phyloP scores from a whole-genome alignment of 1,140 invertebrate genomes.

The Leptestheria dahalacensis region DNA sequence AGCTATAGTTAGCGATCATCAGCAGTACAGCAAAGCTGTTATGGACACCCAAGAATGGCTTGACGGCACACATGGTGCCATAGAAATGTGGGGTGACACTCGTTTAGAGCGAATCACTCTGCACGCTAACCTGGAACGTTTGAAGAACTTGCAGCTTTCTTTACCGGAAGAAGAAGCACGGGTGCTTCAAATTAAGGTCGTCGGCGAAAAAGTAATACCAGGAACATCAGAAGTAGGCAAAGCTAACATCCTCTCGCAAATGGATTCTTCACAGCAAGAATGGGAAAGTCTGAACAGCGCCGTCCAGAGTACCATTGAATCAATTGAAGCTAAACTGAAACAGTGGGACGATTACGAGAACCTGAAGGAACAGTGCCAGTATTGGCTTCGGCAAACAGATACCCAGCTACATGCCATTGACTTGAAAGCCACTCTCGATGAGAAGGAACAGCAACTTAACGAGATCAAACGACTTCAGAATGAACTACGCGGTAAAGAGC shows the following conservation, averaged over 20 bases:
- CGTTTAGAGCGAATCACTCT: slow-evolving; percentile 75
- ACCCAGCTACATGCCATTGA: slow-evolving; percentile 74
- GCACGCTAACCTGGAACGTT: slow-evolving; percentile 77
- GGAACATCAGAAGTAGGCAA: slow-evolving; percentile 73
- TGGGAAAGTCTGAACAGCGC: slow-evolving; percentile 68
- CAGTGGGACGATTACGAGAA: slow-evolving; percentile 83
- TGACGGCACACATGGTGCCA: slow-evolving; percentile 70
- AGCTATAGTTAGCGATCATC: slow-evolving; percentile 77
- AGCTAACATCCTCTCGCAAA: slow-evolving; percentile 64
- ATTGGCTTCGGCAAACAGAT: slow-evolving; percentile 81
- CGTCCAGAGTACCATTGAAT: slow-evolving; percentile 48
- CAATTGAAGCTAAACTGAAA: slow-evolving; percentile 61
- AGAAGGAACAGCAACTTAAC: slow-evolving; percentile 73
- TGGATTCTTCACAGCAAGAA: slow-evolving; percentile 73
- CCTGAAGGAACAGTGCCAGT: slow-evolving; percentile 64
- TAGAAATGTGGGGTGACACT: slow-evolving; percentile 69
- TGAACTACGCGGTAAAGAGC: slow-evolving; percentile 73
- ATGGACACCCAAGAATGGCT: slow-evolving; percentile 80
- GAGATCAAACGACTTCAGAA: slow-evolving; percentile 60
- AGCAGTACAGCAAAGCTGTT: slow-evolving; percentile 77
- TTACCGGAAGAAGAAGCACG: slow-evolving; percentile 72
- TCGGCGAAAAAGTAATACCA: slow-evolving; percentile 80
- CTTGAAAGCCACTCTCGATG: slow-evolving; percentile 59
- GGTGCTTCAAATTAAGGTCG: slow-evolving; percentile 54
- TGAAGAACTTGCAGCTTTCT: slow-evolving; percentile 60